phyloP scores from a whole-genome alignment of 2,888 invertebrate species.

The Neuroscelio doddi region DNA sequence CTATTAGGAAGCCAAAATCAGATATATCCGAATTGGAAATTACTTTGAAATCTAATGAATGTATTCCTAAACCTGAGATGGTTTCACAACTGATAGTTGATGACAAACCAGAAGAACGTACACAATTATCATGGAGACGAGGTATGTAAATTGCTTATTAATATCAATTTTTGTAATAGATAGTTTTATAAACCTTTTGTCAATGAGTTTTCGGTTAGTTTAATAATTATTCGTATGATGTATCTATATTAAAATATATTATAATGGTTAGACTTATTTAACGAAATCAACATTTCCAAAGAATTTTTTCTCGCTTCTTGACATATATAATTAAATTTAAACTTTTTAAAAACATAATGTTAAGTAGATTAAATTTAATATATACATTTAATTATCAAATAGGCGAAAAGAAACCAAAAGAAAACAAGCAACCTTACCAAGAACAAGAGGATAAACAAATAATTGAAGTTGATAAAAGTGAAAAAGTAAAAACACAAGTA shows the following conservation, averaged over 20 bases:
- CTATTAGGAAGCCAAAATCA: slow-evolving; percentile 65
- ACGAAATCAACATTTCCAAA: no score
- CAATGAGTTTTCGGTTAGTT: slow-evolving; percentile 19
- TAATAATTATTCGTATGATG: no score
- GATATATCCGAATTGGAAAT: slow-evolving; percentile 49
- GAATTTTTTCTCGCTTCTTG: no score
- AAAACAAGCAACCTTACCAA: slow-evolving; percentile 44
- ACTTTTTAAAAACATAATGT: no score
- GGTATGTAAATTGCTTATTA: slow-evolving; percentile 33
- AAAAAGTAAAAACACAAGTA: no score
- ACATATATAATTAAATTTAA: no score
- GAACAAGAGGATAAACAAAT: slow-evolving; percentile 71
- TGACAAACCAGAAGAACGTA: slow-evolving; percentile 48
- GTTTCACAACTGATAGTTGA: slow-evolving; percentile 53
- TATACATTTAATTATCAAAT: no score
- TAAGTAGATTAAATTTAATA: no score
- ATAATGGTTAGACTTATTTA: no score
- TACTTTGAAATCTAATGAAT: slow-evolving; percentile 41
- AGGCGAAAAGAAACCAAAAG: slow-evolving; percentile 40
- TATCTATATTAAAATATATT: no score
- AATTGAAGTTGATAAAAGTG: slow-evolving; percentile 48
- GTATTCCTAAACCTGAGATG: slow-evolving; percentile 31
- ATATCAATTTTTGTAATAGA: slow-evolving; percentile 14
- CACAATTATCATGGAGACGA: slow-evolving; percentile 51
- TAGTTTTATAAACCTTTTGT: slow-evolving; percentile 34